These are phyloP conservation scores for Heliconius charithonia DNA, from an alignment of 2,888 invertebrate genomes.

Conservation along the genomic window DNA sequence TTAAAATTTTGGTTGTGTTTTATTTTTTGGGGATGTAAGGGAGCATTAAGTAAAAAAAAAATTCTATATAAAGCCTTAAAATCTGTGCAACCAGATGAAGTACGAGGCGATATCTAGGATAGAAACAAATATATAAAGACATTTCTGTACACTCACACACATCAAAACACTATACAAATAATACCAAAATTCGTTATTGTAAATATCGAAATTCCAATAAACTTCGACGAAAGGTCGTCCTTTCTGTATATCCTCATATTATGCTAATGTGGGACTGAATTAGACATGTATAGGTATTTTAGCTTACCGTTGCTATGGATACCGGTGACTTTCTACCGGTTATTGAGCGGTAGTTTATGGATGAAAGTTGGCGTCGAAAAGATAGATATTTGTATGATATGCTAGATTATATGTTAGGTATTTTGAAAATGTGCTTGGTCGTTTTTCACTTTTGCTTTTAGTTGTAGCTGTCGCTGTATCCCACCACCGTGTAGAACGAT, in stretches of 20 bases:
- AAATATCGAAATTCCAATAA: conserved; percentile 20
- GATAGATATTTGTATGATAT: neutral
- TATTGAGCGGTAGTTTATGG: neutral
- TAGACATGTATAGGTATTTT: conserved; percentile 21
- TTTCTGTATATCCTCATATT: neutral
- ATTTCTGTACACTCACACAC: neutral
- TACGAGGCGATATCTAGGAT: too few relatives aligned
- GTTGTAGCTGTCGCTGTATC: neutral
- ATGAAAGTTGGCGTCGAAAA: neutral
- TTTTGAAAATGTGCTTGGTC: neutral
- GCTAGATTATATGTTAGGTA: neutral
- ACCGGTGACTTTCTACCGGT: neutral
- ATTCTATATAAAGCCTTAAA: too few relatives aligned
- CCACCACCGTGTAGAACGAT: neutral
- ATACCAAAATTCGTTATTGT: neutral
- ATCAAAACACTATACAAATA: neutral
- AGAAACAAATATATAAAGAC: too few relatives aligned
- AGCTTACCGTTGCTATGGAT: neutral
- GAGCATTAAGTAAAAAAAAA: too few relatives aligned
- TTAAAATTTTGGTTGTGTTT: too few relatives aligned
- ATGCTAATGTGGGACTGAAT: conserved; percentile 8
- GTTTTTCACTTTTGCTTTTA: neutral
- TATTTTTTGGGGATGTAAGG: too few relatives aligned
- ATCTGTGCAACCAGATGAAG: too few relatives aligned
- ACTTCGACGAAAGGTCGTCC: conserved; percentile 17